A percentile compares a stretch with the other conserved stretches of the same genome.
Conservation (phyloP, 2,797 vertebrate species). For the Distichodus sexfasciatus region DNA sequence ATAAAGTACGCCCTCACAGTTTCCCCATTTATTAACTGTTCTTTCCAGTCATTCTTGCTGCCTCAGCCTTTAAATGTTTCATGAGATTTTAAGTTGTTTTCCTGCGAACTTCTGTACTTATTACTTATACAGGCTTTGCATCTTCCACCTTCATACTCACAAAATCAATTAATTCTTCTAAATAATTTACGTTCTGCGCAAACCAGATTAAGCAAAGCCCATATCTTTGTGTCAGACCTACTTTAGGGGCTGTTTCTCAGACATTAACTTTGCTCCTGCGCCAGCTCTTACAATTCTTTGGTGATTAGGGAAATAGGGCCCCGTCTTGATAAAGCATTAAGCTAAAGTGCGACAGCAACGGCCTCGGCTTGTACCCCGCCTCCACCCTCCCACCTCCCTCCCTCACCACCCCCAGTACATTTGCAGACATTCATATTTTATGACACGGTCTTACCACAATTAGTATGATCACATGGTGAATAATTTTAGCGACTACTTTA, state of each 20-base stretch:
- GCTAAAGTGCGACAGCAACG: slow-evolving; percentile 48
- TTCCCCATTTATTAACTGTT: slow-evolving; percentile 73
- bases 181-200: slow-evolving; percentile 79
- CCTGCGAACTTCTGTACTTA: slow-evolving; percentile 72
- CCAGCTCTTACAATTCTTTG: slow-evolving; percentile 67
- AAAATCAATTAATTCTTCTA: slow-evolving; percentile 83
- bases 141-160: slow-evolving; percentile 75
- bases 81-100: slow-evolving; percentile 80
- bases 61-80: slow-evolving; percentile 78
- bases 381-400: no score
- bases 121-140: slow-evolving; percentile 73
- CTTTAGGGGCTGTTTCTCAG: slow-evolving; percentile 65
- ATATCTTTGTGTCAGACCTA: slow-evolving; percentile 67
- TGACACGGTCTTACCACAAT: slow-evolving; percentile 81
- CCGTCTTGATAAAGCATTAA: slow-evolving; percentile 78
- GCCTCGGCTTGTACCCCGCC: slow-evolving; percentile 62
- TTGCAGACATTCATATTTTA: slow-evolving; percentile 82
- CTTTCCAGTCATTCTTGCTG: slow-evolving; percentile 62
- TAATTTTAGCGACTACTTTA: slow-evolving; percentile 69
- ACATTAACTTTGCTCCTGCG: slow-evolving; percentile 68
- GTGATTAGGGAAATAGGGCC: slow-evolving; percentile 76
- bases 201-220: slow-evolving; percentile 73
- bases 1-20: slow-evolving; percentile 61
- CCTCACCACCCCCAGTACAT: slow-evolving; percentile 75
- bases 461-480: slow-evolving; percentile 76